A percentile compares a stretch with the other conserved stretches of the same genome.
These are phyloP conservation scores for Nyctibius bracteatus DNA, from an alignment of 2,113 vertebrate genomes.

Conservation along the genomic window DNA sequence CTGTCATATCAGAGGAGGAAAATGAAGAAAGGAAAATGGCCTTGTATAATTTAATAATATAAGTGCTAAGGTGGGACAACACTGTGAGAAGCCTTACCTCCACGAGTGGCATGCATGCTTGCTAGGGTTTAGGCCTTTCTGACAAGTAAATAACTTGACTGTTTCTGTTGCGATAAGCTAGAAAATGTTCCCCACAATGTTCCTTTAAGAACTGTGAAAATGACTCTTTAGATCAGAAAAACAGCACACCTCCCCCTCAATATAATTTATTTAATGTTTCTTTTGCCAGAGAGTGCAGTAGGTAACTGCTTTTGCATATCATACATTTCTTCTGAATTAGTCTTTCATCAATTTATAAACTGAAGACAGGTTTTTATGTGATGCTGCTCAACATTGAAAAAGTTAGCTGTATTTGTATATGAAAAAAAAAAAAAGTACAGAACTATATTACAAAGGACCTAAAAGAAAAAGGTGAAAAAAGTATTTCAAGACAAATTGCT, in stretches of 20 bases:
- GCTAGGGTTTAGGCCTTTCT: not conserved
- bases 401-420: not conserved
- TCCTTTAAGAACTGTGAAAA: not conserved
- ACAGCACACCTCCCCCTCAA: not conserved
- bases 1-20: not conserved
- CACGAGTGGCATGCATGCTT: not conserved
- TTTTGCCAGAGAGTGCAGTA: not conserved
- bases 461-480: slow-evolving; percentile 13
- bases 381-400: not conserved
- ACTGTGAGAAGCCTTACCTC: not conserved
- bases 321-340: not conserved
- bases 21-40: not conserved
- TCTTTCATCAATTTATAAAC: not conserved
- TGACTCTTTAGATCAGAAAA: not conserved
- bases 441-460: not conserved
- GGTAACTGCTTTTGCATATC: not conserved
- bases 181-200: not conserved
- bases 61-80: not conserved
- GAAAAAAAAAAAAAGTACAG: not conserved
- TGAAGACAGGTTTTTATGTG: not conserved
- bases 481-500: slow-evolving; percentile 36
- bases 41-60: not conserved
- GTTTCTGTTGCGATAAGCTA: not conserved
- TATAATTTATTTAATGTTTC: not conserved
- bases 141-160: not conserved